Evolutionary conservation across 1,140 invertebrate genomes (phyloP), one percentile per base, ranked within the genome.

Genomic region (Eueides isabella): DNA sequence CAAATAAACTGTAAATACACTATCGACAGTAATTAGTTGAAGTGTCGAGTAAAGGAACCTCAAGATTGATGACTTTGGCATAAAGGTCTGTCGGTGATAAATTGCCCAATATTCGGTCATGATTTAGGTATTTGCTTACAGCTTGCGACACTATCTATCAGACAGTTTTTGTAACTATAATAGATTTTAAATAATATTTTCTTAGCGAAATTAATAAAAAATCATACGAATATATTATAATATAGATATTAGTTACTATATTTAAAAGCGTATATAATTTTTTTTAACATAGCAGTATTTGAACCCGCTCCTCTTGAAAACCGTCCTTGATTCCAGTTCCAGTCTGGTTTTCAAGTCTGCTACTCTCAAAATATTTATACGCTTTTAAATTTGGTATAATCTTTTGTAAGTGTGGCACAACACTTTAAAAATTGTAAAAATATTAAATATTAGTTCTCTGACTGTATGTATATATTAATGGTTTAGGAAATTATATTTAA

Each of bases 41-140:
- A 92, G 82, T 92, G 84, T 90, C 89, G 85, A 88, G 83, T 85
- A 81, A 65, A 85, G 81, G 86, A 87, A 87, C 85, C 85, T 78
- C 77, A 86, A 92, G 90, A 92, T 91, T 92, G 89, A 91, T 91
- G 86, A 83, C 80, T 67, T 41, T 72, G 83, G 80, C 84, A 89
- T 85, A 85, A 89, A 90, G 87, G 89, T 91, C 83, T 91, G 87
- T 86, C 88, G 82, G 88, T 91, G 89, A 92, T 92, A 88, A 91
- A 92, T 91, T 90, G 84, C 87, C 80, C 81, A 84, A 91, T 91
- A 91, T 91, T 89, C 91, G 89, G 87, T 91, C 88, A 91, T 90
- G 86, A 92, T 90, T 92, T 80, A 80, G 79, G 82, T 84, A 89
- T 92, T 91, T 90, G 89, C 90, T 86, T 91, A 91, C 91, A 86